Evolutionary conservation across 2,888 invertebrate species (phyloP).

Genomic region (Drosophila prolongata): DNA sequence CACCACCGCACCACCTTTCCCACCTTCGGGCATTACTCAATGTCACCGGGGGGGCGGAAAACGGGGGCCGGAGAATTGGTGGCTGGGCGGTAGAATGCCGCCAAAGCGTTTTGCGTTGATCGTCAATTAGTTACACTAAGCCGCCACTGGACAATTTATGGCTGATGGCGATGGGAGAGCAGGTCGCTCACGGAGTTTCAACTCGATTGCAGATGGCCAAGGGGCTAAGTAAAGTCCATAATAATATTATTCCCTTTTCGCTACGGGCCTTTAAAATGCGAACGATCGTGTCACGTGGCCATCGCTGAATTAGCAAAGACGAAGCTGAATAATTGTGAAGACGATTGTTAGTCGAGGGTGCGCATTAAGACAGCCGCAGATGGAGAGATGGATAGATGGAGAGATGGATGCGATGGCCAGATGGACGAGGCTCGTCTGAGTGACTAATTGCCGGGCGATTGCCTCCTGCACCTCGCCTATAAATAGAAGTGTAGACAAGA

Average conservation of each 20-base stretch:
- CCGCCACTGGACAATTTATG: conserved; percentile 49
- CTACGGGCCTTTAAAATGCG: no score
- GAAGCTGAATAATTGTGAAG: conserved; percentile 30
- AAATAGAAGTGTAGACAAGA: conserved; percentile 49
- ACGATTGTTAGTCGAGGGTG: conserved; percentile 24
- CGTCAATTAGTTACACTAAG: conserved; percentile 71
- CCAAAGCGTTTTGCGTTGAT: conserved; percentile 53
- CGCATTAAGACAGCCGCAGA: conserved; percentile 21
- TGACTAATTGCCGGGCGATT: conserved; percentile 73
- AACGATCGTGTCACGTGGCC: conserved; percentile 14
- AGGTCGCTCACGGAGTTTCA: conserved; percentile 9
- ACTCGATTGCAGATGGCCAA: neutral
- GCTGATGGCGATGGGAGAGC: conserved; percentile 16
- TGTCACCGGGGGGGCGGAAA: conserved; percentile 50
- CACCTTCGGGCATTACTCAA: conserved; percentile 71
- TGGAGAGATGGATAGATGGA: conserved; percentile 21
- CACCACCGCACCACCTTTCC: neutral
- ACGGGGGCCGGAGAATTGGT: conserved; percentile 6
- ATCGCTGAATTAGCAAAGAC: conserved; percentile 5
- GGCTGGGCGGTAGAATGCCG: conserved; percentile 33
- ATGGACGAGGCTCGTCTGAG: conserved; percentile 55
- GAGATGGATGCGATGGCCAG: conserved; percentile 47
- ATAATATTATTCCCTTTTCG: no score
- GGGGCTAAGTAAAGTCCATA: no score
- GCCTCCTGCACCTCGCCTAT: conserved; percentile 55